Evolutionary conservation across 2,797 vertebrate genomes (phyloP).

Genomic region (Pangasius mekongensis): DNA sequence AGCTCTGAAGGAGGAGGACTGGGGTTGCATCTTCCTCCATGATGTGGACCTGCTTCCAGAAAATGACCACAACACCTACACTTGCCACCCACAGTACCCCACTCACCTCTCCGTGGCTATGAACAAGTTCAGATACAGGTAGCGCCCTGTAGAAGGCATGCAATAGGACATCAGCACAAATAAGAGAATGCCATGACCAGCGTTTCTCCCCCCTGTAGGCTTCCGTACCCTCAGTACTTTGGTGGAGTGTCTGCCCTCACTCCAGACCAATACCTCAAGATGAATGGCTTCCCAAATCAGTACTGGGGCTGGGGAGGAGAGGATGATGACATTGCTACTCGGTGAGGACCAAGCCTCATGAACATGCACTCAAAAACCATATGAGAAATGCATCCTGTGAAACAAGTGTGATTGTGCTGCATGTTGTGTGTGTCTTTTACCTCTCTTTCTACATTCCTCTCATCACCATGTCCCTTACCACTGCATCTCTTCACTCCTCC

Average conservation of each 20-base stretch:
- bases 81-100: conserved; percentile 89
- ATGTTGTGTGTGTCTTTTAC: conserved; percentile 43
- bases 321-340: conserved; percentile 93
- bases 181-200: neutral
- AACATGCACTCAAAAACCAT: conserved; percentile 2
- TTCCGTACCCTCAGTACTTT: conserved; percentile 93
- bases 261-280: conserved; percentile 96
- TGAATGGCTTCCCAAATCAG: conserved; percentile 95
- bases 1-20: conserved; percentile 90
- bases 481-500: conserved; percentile 69
- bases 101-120: conserved; percentile 93
- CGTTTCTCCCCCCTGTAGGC: conserved; percentile 68
- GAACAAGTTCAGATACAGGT: conserved; percentile 98
- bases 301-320: conserved; percentile 99
- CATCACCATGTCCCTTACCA: conserved; percentile 61
- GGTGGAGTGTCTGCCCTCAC: conserved; percentile 94
- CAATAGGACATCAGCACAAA: neutral
- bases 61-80: conserved; percentile 96
- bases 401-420: conserved; percentile 34
- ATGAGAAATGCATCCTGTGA: conserved; percentile 26
- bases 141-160: neutral
- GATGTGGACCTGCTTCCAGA: conserved; percentile 94
- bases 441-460: conserved; percentile 45
- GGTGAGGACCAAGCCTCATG: conserved; percentile 74
- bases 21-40: conserved; percentile 93